These are phyloP conservation scores for Gerris buenoi DNA, from an alignment of 1,140 invertebrate species.

Conservation along the genomic window DNA sequence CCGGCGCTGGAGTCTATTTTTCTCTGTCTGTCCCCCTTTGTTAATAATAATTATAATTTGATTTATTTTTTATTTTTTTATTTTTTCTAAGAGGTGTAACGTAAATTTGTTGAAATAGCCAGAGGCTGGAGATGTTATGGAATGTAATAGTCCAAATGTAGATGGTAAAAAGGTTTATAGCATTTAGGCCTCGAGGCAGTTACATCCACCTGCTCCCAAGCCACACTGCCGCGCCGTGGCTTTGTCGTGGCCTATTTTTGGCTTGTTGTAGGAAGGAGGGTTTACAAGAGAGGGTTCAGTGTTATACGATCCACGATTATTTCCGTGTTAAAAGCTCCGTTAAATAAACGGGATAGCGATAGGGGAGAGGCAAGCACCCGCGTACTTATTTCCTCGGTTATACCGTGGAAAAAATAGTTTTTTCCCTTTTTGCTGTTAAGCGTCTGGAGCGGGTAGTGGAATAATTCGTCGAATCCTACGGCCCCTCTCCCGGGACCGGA, in stretches of 20 bases:
- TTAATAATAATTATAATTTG: too few species aligned
- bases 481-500: not conserved
- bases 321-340: not conserved
- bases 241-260: not conserved
- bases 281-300: not conserved
- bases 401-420: not conserved
- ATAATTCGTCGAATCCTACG: not conserved
- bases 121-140: too few species aligned
- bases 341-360: not conserved
- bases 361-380: not conserved
- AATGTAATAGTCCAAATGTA: not conserved
- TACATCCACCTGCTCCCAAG: not conserved
- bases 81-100: too few species aligned
- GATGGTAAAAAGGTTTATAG: not conserved
- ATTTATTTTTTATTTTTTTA: too few species aligned
- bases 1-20: too few species aligned
- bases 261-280: too few species aligned
- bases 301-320: not conserved
- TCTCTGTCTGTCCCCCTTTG: too few species aligned
- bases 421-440: not conserved
- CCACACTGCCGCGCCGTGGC: too few species aligned
- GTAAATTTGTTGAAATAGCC: too few species aligned
- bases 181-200: not conserved
- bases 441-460: not conserved
- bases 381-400: too few species aligned